phyloP scores from a whole-genome alignment of 2,797 vertebrate genomes.

The Gymnothorax reevesii region DNA sequence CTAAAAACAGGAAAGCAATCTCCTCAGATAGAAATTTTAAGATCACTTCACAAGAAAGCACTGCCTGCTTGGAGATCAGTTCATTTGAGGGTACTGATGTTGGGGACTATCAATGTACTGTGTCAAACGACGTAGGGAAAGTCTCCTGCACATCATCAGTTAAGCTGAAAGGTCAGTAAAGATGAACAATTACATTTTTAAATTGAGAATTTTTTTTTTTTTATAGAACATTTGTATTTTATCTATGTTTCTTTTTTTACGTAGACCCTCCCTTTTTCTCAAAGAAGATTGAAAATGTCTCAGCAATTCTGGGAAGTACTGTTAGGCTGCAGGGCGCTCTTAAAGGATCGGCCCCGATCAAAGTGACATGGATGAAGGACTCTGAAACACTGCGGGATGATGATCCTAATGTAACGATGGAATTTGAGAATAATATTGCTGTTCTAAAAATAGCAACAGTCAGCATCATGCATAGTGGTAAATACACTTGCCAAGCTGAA shows the following conservation, averaged over 20 bases:
- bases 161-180: constrained; percentile 92
- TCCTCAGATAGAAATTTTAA: constrained; percentile 87
- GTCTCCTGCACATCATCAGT: constrained; percentile 82
- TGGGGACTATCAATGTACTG: constrained; percentile 91
- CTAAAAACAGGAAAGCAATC: constrained; percentile 92
- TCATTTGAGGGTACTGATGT: constrained; percentile 91
- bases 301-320: constrained; percentile 82
- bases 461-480: constrained; percentile 81
- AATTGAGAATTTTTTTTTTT: constrained; percentile 13
- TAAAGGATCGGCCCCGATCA: constrained; percentile 90
- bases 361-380: constrained; percentile 91
- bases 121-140: constrained; percentile 95
- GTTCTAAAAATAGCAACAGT: constrained; percentile 81
- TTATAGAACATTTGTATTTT: constrained; percentile 14
- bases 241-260: constrained; percentile 54
- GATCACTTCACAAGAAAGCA: constrained; percentile 80
- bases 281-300: constrained; percentile 90
- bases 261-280: constrained; percentile 90
- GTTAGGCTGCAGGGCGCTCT: constrained; percentile 84
- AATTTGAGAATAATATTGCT: constrained; percentile 85
- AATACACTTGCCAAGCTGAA: constrained; percentile 90
- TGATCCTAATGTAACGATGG: constrained; percentile 81
- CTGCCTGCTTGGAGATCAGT: constrained; percentile 87
- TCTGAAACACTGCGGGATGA: constrained; percentile 89
- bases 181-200: constrained; percentile 4